Evolutionary conservation across 2,797 vertebrate species (phyloP).

Genomic region (Manis crassicaudata): DNA sequence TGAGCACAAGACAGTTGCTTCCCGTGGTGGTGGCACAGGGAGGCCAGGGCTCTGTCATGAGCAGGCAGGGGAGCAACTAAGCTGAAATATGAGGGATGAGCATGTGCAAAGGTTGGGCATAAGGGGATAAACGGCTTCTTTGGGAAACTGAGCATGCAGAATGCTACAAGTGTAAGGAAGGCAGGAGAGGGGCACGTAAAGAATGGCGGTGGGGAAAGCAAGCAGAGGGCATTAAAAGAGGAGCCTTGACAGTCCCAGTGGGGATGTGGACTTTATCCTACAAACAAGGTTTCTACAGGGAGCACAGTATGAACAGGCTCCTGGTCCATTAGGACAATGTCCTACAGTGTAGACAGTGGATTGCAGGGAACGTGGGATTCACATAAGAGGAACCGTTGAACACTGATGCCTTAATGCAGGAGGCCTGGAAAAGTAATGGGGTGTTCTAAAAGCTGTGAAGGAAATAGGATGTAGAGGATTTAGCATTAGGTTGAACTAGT

Average conservation of each 20-base stretch:
- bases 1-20: neutral
- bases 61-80: fast-evolving
- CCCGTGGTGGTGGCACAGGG: fast-evolving
- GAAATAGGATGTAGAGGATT: neutral
- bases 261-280: neutral
- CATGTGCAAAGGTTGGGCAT: neutral
- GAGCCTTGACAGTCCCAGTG: fast-evolving
- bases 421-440: neutral
- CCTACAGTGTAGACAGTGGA: neutral
- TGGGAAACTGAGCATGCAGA: neutral
- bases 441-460: neutral
- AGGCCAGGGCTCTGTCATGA: fast-evolving
- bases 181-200: too few relatives aligned
- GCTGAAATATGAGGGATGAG: neutral
- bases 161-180: neutral
- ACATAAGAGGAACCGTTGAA: fast-evolving
- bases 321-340: neutral
- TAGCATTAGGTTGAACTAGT: neutral
- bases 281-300: neutral
- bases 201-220: neutral
- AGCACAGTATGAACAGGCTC: fast-evolving
- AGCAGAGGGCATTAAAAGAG: neutral
- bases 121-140: neutral
- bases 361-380: neutral
- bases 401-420: fast-evolving